Evolutionary conservation across 2,113 vertebrate species (phyloP).

Genomic region (Carassius auratus): DNA sequence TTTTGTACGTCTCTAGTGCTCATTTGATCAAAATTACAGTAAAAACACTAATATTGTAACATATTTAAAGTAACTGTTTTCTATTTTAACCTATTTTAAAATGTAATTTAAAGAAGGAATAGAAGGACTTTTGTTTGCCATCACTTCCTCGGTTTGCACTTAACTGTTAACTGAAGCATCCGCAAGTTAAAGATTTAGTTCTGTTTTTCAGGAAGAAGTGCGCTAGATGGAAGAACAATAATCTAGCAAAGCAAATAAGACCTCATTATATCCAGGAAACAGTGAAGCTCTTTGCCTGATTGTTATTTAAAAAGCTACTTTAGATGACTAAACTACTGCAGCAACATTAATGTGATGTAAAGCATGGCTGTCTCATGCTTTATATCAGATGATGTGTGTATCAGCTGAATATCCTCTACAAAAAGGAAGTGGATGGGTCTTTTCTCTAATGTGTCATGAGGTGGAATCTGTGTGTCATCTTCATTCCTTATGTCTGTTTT

Average conservation of each 20-base stretch:
- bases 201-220: constrained; percentile 48
- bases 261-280: not conserved
- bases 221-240: not conserved
- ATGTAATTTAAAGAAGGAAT: too few relatives aligned
- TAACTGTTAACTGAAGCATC: not conserved
- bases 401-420: not conserved
- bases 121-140: constrained; percentile 17
- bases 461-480: constrained; percentile 15
- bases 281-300: not conserved
- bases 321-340: not conserved
- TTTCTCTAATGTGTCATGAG: not conserved
- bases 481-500: constrained; percentile 7
- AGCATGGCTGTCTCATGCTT: not conserved
- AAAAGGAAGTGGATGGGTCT: not conserved
- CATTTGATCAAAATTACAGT: not conserved
- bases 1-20: not conserved
- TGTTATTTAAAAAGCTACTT: not conserved
- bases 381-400: constrained; percentile 2
- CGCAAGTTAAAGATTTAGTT: not conserved
- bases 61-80: too few relatives aligned
- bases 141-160: constrained; percentile 24
- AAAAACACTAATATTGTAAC: not conserved
- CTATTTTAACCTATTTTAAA: too few relatives aligned
- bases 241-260: constrained; percentile 25
- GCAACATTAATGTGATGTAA: not conserved